Conservation (phyloP, 2,113 vertebrate genomes). For the Triplophysa dalaica region DNA sequence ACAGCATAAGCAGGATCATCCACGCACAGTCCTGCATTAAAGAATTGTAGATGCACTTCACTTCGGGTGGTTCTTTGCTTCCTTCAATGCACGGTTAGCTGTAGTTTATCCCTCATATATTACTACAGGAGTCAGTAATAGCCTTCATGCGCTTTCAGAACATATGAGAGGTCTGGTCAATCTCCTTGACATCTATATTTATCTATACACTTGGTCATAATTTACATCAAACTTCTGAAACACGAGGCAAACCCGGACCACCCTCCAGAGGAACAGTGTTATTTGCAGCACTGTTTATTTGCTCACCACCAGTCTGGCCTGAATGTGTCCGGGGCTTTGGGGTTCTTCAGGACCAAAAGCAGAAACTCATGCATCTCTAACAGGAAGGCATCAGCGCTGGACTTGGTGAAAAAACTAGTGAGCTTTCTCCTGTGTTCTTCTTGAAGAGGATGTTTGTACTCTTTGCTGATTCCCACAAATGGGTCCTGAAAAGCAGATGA, state of each 20-base stretch:
- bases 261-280: not conserved
- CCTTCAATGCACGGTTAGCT: too few species aligned
- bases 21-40: too few species aligned
- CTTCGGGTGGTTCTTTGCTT: too few species aligned
- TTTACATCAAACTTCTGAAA: too few species aligned
- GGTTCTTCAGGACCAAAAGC: conserved; percentile 74
- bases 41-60: too few species aligned
- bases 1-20: too few species aligned
- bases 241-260: not conserved
- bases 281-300: not conserved
- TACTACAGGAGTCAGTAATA: too few species aligned
- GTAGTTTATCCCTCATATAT: too few species aligned
- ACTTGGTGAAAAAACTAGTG: conserved; percentile 76
- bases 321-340: conserved; percentile 64
- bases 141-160: too few species aligned
- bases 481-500: conserved; percentile 79
- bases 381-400: conserved; percentile 80
- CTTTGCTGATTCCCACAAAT: conserved; percentile 73
- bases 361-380: conserved; percentile 92
- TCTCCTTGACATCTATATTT: too few species aligned
- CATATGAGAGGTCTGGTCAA: too few species aligned
- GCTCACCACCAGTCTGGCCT: conserved; percentile 81
- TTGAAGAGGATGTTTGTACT: conserved; percentile 74
- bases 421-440: conserved; percentile 70
- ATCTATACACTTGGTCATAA: too few species aligned